Evolutionary conservation across 2,888 invertebrate species (phyloP).

Genomic region (Lycophotia porphyrea): DNA sequence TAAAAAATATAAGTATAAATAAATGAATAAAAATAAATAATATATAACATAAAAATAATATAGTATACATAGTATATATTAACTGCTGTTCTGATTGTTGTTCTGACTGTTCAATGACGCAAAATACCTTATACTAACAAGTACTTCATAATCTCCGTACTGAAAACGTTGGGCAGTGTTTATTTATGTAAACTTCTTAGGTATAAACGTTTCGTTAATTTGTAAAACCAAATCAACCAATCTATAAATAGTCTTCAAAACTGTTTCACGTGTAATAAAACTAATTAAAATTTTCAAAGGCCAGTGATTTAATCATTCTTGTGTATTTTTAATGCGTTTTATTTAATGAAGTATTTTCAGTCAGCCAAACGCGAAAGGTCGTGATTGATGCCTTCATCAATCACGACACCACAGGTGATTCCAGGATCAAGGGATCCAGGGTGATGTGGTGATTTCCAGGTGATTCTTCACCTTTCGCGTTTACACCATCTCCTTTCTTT

Average conservation of each 20-base stretch:
- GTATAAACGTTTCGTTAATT: constrained; percentile 5
- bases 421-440: too few relatives aligned
- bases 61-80: too few relatives aligned
- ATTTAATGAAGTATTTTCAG: neutral
- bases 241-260: constrained; percentile 1
- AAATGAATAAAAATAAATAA: too few relatives aligned
- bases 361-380: neutral
- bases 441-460: too few relatives aligned
- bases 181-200: neutral
- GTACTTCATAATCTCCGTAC: neutral
- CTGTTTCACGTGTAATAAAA: constrained; percentile 4
- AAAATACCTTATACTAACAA: too few relatives aligned
- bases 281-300: constrained; percentile 14
- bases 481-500: neutral
- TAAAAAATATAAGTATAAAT: too few relatives aligned
- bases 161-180: neutral
- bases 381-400: too few relatives aligned
- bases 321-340: neutral
- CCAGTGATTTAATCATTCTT: neutral
- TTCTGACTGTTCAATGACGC: neutral
- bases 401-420: too few relatives aligned
- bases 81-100: neutral
- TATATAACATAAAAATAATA: too few relatives aligned
- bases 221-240: neutral
- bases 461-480: too few relatives aligned